Base-by-base conservation (phyloP, 64 coral and sea anemone genomes). In the Catalaphyllia jardinei region DNA sequence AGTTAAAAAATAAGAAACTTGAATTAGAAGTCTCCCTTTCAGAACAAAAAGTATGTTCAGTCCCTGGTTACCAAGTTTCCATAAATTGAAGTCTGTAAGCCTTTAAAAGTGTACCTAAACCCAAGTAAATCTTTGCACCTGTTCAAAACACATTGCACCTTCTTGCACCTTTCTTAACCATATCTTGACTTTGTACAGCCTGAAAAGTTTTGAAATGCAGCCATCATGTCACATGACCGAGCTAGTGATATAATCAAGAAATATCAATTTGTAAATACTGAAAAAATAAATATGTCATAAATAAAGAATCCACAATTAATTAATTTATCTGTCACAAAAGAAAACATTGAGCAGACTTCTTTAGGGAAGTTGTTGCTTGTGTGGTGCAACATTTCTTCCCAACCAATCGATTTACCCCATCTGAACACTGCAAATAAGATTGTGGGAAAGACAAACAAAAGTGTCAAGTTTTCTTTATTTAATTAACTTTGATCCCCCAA, bases 1-100 rank as follows among this genome's bases (percentile, higher is more conserved):
- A 25, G 31, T n/a, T 80, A 29, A 80, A 80, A 80, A 80, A 80
- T 59, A 80, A 3, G 46, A 80, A 80, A 80, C 33, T 80, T n/a
- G 50, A 80, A 33, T 62, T 80, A 62, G 78, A 80, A 62, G 78
- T 80, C 20, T 80, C 33, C 29, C 59, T 80, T 54, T 62, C 55
- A 19, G 78, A 80, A 54, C 76, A n/a, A 89, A 78, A 35, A 35
- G 33, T 35, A 35, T 35, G 33, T 35, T 35, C 33, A 35, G 33
- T 35, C 33, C 33, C 33, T 35, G 33, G 33, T 35, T 35, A 35
- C 33, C 33, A 35, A 35, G 33, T 73, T 27, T 73, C 71, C 71
- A 73, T 73, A 1, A 73, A 73, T 73, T 1, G 1, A 73, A 73
- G 71, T 73, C 71, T 8, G 5, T 73, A 73, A 73, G 8, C 29